These are phyloP conservation scores for Rachycentron canadum DNA, from an alignment of 2,797 vertebrate genomes.

Conservation along the genomic window DNA sequence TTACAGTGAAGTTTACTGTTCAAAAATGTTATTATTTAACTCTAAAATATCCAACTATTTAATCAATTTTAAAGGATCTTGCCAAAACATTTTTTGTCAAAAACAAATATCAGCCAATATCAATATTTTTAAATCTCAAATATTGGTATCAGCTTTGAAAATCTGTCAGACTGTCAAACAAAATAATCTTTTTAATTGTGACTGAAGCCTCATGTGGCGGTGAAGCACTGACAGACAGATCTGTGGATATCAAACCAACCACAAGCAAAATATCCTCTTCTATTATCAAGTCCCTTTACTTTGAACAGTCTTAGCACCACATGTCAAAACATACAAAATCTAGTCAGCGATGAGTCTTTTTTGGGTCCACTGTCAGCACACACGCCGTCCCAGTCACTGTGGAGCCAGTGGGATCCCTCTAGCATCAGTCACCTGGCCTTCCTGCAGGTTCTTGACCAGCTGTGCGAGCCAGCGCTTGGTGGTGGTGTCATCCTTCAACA, in stretches of 20 bases:
- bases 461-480: conserved; percentile 99
- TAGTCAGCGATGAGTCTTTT: conserved; percentile 38
- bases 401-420: conserved; percentile 95
- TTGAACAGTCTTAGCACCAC: conserved; percentile 52
- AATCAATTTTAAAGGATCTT: not conserved
- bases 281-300: conserved; percentile 31
- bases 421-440: conserved; percentile 96
- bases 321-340: conserved; percentile 47
- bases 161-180: conserved; percentile 24
- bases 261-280: conserved; percentile 34
- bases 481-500: conserved; percentile 98
- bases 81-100: not conserved
- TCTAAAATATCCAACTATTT: not conserved
- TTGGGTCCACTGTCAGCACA: conserved; percentile 16
- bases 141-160: not conserved
- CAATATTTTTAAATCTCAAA: conserved; percentile 4
- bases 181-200: not conserved
- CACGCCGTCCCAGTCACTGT: conserved; percentile 79
- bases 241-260: conserved; percentile 18
- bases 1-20: not conserved
- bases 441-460: conserved; percentile 98
- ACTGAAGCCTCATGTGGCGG: not conserved
- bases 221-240: conserved; percentile 15
- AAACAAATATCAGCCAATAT: conserved; percentile 22
- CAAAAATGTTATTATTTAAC: not conserved